phyloP scores from a whole-genome alignment of 2,888 invertebrate genomes.

The Digitonthophagus gazella region DNA sequence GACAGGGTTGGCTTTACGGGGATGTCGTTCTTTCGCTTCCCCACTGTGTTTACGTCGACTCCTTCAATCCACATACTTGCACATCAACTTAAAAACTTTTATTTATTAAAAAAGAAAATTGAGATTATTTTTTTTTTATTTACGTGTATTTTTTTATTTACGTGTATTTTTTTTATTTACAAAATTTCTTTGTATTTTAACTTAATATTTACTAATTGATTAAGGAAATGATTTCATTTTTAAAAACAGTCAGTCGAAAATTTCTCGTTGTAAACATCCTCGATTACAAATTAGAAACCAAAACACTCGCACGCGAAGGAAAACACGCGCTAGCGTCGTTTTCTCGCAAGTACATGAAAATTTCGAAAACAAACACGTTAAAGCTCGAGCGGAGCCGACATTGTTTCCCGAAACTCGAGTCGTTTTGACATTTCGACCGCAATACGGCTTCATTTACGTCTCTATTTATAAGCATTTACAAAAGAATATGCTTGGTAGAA shows the following conservation, averaged over 20 bases:
- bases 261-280: neutral
- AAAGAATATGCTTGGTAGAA: neutral
- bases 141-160: too few species aligned
- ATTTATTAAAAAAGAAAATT: too few species aligned
- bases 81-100: neutral
- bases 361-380: slow-evolving; percentile 8
- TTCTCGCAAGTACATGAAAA: slow-evolving; percentile 11
- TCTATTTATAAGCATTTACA: neutral
- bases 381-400: too few species aligned
- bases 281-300: neutral
- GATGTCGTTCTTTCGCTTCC: neutral
- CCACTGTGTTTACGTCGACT: neutral
- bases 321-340: neutral
- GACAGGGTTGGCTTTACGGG: slow-evolving; percentile 23
- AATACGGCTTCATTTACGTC: neutral
- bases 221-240: neutral
- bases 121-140: neutral
- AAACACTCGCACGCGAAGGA: neutral
- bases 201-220: too few species aligned
- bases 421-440: neutral
- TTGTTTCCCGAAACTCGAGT: slow-evolving; percentile 1
- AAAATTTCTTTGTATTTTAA: neutral
- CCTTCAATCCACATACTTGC: neutral
- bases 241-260: neutral
- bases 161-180: too few species aligned